Evolutionary conservation across 2,888 invertebrate genomes (phyloP).

Genomic region (Himalopsyche japonica): DNA sequence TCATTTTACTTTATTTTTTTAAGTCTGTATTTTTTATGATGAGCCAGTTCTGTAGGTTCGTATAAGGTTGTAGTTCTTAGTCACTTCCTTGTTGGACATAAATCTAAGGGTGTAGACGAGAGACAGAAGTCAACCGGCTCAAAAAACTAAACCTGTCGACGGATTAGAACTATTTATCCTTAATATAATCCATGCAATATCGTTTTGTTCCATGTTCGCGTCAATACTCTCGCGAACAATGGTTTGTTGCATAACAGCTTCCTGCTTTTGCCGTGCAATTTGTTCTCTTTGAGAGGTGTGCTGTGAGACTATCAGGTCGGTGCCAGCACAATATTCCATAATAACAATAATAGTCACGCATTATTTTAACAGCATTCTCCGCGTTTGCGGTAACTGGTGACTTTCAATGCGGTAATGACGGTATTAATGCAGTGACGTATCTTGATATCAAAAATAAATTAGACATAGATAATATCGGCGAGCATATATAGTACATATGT

Average conservation of each 20-base stretch:
- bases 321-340: neutral
- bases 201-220: neutral
- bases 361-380: constrained; percentile 7
- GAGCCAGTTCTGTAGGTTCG: too few relatives aligned
- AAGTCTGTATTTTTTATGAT: too few relatives aligned
- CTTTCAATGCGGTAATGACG: constrained; percentile 8
- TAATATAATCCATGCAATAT: neutral
- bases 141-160: too few relatives aligned
- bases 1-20: too few relatives aligned
- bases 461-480: too few relatives aligned
- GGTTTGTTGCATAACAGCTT: constrained; percentile 15
- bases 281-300: neutral
- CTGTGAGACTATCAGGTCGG: neutral
- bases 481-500: too few relatives aligned
- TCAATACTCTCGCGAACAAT: constrained; percentile 6
- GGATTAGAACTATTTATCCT: too few relatives aligned
- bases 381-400: constrained; percentile 6
- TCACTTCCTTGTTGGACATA: too few relatives aligned
- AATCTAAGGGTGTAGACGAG: too few relatives aligned
- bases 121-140: too few relatives aligned
- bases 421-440: neutral
- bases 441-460: too few relatives aligned
- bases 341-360: constrained; percentile 16
- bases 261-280: constrained; percentile 7
- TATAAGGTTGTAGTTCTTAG: too few relatives aligned